Base-by-base conservation (phyloP, 2,888 invertebrate genomes). In the Drosophila helvetica region DNA sequence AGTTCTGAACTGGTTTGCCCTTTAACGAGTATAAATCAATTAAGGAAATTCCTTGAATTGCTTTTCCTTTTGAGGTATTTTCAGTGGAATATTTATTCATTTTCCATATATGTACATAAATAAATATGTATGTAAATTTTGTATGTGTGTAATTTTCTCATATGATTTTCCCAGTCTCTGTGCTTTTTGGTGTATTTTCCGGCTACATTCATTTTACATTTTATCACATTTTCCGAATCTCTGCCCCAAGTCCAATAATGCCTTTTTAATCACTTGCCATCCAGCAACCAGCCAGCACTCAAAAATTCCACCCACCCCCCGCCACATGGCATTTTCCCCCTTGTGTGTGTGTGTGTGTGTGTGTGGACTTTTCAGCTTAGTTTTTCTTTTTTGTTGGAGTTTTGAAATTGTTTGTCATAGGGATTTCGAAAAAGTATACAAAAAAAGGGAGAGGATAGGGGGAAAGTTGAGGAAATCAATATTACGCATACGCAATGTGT, bases 401-500 rank as follows among this genome's bases (percentile, higher is more conserved):
- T 62, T 63, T 27, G 46, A 42, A 48, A 63, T 63, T 63, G 48
- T 63, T 63, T 63, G 65, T 43, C 48, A 27, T 64, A 48, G 64
- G 64, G 64, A 62, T 62, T 47, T 18, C 18, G 12, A 47, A 19
- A 19, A 38, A 38, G 15, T 38, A n/a, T 38, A 45, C 45, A 45
- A 33, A 22, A 22, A 19, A 1, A n/a, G 9, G 2, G 27, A 8
- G 18, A 7, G 38, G 33, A 47, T 38, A 19, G 67, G 38, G 7
- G 38, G n/a, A 7, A 38, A 57, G 51, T 58, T 52, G 52, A 47
- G 52, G 25, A 59, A 71, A 69, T 69, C 71, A 53, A 69, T 69
- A 69, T 69, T 69, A 69, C 71, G 68, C 71, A 69, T 69, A 69
- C 68, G 68, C 68, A 71, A n/a, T 48, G 68, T 66, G 64, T 54